phyloP scores from a whole-genome alignment of 2,888 invertebrate species.

The Allolobophora icterica region DNA sequence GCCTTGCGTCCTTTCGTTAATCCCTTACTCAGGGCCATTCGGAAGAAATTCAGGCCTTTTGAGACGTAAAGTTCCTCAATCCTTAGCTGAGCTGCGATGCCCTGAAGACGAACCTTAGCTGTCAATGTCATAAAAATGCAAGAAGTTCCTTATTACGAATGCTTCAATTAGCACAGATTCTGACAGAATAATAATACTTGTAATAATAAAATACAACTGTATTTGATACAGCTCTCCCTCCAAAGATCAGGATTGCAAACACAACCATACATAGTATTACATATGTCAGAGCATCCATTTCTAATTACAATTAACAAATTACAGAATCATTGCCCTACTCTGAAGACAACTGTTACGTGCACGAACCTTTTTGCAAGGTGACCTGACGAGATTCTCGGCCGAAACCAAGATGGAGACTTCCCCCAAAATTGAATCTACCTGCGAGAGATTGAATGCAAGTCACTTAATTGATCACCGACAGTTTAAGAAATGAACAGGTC shows the following conservation, averaged over 20 bases:
- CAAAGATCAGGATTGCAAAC: no score
- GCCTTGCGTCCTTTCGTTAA: slow-evolving; percentile 87
- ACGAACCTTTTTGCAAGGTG: slow-evolving; percentile 80
- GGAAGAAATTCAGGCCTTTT: slow-evolving; percentile 74
- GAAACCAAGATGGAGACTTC: slow-evolving; percentile 12
- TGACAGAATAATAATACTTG: not conserved
- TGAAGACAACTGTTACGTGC: not conserved
- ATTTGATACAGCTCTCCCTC: no score
- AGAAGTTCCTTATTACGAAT: not conserved
- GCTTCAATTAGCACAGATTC: not conserved
- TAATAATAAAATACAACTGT: no score
- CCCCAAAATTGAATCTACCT: slow-evolving; percentile 6
- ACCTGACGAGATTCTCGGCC: slow-evolving; percentile 83
- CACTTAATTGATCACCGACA: no score
- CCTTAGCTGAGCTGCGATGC: slow-evolving; percentile 83
- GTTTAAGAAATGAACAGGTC: no score
- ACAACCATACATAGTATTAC: no score
- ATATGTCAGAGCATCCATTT: no score
- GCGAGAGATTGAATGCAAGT: not conserved
- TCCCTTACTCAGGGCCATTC: slow-evolving; percentile 66
- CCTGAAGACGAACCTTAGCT: slow-evolving; percentile 79
- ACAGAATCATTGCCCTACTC: not conserved
- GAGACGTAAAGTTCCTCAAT: slow-evolving; percentile 90
- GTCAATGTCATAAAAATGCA: slow-evolving; percentile 36
- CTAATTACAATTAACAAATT: no score